A percentile compares a stretch with the other conserved stretches of the same genome.
Conservation (phyloP, 2,797 vertebrate species). For the Neomorphus geoffroyi region DNA sequence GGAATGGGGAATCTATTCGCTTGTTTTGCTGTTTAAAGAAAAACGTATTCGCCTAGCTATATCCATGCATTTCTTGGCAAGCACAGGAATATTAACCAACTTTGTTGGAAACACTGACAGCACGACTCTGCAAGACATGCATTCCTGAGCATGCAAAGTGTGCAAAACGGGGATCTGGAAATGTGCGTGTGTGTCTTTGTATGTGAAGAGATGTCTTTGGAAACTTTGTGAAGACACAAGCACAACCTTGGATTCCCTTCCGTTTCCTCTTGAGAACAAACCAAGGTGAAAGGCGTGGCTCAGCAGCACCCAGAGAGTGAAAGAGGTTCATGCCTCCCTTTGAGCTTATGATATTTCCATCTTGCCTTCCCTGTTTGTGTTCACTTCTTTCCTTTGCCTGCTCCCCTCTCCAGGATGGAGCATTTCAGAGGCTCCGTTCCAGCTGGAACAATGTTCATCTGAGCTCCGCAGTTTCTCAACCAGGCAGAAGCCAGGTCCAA, state of each 20-base stretch:
- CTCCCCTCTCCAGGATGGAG: neutral
- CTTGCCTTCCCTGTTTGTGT: neutral
- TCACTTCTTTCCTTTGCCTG: neutral
- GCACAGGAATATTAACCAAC: neutral
- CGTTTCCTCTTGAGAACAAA: neutral
- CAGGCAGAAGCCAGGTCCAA: constrained; percentile 52
- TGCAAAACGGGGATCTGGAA: constrained; percentile 2
- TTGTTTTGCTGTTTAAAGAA: no score
- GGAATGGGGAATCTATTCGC: neutral
- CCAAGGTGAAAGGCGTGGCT: neutral
- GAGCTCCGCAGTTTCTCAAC: neutral
- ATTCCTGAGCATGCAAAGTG: neutral
- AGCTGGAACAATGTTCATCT: constrained; percentile 41
- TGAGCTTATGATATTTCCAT: neutral
- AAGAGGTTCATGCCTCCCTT: neutral
- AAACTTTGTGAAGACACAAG: neutral
- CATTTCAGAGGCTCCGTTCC: neutral
- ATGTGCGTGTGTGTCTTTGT: neutral
- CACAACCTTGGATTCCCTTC: neutral
- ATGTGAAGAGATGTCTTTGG: neutral
- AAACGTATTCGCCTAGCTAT: constrained; percentile 17
- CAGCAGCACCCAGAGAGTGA: neutral
- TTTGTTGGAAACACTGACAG: constrained; percentile 21
- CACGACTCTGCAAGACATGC: neutral
- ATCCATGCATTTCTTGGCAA: neutral